Conservation (phyloP, 1,140 invertebrate species). For the Anoplolepis gracilipes region DNA sequence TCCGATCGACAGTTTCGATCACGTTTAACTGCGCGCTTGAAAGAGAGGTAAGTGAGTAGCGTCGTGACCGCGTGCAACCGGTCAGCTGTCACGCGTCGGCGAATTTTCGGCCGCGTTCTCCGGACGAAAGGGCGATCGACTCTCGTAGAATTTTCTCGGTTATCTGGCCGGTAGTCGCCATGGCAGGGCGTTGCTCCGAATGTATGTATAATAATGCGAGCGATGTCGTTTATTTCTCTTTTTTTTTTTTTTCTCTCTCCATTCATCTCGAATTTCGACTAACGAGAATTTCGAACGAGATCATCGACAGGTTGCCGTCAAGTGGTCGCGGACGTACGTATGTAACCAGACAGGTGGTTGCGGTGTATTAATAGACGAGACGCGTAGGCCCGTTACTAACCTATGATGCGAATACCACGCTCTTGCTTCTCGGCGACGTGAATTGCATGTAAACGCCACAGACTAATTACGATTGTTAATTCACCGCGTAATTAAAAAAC, state of each 20-base stretch:
- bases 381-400: slow-evolving; percentile 59
- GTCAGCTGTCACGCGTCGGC: not conserved
- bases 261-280: too few relatives aligned
- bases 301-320: slow-evolving; percentile 77
- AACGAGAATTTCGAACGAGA: too few relatives aligned
- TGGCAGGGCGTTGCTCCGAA: slow-evolving; percentile 76
- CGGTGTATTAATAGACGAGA: slow-evolving; percentile 71
- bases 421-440: not conserved
- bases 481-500: not conserved
- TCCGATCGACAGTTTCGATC: not conserved
- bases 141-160: not conserved
- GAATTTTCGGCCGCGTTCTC: not conserved
- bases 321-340: slow-evolving; percentile 68
- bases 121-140: not conserved
- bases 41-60: slow-evolving; percentile 4
- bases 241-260: not conserved
- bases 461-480: not conserved
- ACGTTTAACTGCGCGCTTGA: not conserved
- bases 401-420: slow-evolving; percentile 24
- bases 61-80: not conserved
- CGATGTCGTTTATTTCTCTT: not conserved
- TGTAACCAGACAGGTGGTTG: slow-evolving; percentile 67
- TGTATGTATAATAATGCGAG: not conserved
- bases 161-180: slow-evolving; percentile 5
- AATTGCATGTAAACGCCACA: not conserved